These are phyloP conservation scores for Lasiurus cinereus DNA, from an alignment of 2,113 vertebrate species.

Conservation along the genomic window DNA sequence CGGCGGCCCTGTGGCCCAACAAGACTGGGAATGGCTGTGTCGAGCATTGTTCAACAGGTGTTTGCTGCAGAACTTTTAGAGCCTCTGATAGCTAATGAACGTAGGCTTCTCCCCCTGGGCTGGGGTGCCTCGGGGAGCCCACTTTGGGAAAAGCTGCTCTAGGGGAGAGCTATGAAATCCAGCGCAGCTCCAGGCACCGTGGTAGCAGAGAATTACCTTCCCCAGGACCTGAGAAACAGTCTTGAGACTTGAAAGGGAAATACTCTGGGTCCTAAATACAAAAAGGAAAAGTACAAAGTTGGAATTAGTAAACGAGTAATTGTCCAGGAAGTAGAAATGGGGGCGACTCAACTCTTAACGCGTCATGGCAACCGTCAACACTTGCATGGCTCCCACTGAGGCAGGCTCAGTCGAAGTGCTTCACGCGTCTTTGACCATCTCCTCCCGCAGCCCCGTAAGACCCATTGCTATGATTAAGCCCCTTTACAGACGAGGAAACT, in stretches of 20 bases:
- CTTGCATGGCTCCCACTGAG: neutral
- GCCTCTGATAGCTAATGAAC: neutral
- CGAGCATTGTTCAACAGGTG: neutral
- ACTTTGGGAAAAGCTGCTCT: neutral
- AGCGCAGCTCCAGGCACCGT: rapidly evolving
- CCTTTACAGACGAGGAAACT: conserved; percentile 21
- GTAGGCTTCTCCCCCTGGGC: neutral
- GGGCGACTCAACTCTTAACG: neutral
- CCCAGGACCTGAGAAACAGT: neutral
- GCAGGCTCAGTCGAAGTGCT: neutral
- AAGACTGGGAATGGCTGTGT: neutral
- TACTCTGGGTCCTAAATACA: neutral
- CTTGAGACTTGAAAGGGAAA: neutral
- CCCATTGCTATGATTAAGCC: neutral
- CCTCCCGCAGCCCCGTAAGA: neutral
- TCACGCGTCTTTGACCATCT: neutral
- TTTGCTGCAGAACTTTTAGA: neutral
- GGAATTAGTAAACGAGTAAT: neutral
- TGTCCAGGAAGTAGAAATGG: conserved; percentile 9
- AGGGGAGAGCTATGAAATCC: neutral
- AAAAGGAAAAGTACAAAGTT: neutral
- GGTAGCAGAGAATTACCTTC: neutral
- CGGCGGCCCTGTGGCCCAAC: neutral
- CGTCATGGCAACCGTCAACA: neutral
- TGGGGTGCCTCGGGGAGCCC: too few relatives aligned